These are phyloP conservation scores for Meandrina meandrites DNA, from an alignment of 92 coral and sea anemone genomes.

Conservation along the genomic window DNA sequence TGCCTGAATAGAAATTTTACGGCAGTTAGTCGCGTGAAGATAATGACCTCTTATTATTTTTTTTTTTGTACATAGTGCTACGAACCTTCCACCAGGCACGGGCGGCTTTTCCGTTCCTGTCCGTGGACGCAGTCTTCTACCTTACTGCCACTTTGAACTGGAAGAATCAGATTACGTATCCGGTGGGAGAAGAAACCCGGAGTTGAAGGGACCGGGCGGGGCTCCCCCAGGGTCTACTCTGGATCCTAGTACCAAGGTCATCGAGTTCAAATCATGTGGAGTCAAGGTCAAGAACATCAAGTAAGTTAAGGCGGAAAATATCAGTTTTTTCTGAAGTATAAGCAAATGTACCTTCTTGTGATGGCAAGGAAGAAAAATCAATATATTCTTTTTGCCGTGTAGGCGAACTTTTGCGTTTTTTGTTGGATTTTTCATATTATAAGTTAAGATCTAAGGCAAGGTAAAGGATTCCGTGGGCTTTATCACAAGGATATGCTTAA, in stretches of 20 bases:
- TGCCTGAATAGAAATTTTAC: background rate
- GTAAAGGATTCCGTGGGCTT: no score
- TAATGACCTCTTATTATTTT: background rate
- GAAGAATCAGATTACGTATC: slow-evolving; percentile 93
- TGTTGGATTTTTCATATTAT: no score
- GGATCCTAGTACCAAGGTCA: slow-evolving; percentile 92
- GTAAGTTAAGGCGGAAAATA: slow-evolving; percentile 40
- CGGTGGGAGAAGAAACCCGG: slow-evolving; percentile 98
- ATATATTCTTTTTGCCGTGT: no score
- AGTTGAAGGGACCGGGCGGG: slow-evolving; percentile 93
- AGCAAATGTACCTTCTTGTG: background rate
- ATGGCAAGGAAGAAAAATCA: no score
- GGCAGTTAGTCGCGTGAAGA: background rate
- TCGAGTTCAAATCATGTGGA: slow-evolving; percentile 98
- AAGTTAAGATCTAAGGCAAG: no score
- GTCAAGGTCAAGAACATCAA: slow-evolving; percentile 88
- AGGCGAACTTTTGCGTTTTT: no score
- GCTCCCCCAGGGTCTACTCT: slow-evolving; percentile 99
- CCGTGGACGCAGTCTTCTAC: slow-evolving; percentile 89
- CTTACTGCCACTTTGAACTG: slow-evolving; percentile 97
- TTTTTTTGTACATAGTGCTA: slow-evolving; percentile 48
- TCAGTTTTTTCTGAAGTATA: background rate
- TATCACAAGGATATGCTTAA: no score
- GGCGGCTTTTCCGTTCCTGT: slow-evolving; percentile 62
- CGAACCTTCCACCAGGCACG: slow-evolving; percentile 77